Base-by-base conservation (phyloP, 2,888 invertebrate genomes). In the Chironomus riparius region DNA sequence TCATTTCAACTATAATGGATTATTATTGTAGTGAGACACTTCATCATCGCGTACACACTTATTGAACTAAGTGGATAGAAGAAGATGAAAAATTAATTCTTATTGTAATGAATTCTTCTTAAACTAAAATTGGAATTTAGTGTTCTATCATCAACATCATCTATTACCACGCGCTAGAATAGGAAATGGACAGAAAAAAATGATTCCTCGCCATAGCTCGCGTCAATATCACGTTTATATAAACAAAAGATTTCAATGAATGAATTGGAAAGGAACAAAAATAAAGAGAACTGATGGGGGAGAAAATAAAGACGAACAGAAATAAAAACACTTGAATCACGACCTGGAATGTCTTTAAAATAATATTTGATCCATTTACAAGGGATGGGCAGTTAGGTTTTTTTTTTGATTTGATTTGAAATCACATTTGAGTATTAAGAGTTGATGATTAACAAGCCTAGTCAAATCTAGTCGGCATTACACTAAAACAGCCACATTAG, bases 1-100 rank as follows among this genome's bases (percentile, higher is more conserved):
- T 74, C 74, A 74, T 62, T 62, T 73, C 18, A 61, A 73, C 74
- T 74, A 22, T 74, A 74, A 74, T 74, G 74, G 74, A 74, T 74
- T 74, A 74, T 74, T 62, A 68, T n/a, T 74, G 68, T 65, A 21
- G n/a, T 72, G 72, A 72, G 72, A 72, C 62, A 72, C 56, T 56
- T 56, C 56, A 56, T 56, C 56, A 56, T 38, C 10, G 10, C 38
- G 2, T 38, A 38, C 7, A 38, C 38, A 38, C 38, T 38, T 2
- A 10, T 38, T 38, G 10, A 10, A 10, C 10, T 10, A 38, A 38
- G 38, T 38, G 38, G 38, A 38, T 38, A 10, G 7, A 38, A 38
- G 38, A 38, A 38, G 38, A 38, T 38, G 38, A 38, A 38, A 56
- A 56, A 56, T 56, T 38, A 38, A 56, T 56, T 56, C 56, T 56